Conservation (phyloP, 2,797 vertebrate species). For the Synaphobranchus kaupii region DNA sequence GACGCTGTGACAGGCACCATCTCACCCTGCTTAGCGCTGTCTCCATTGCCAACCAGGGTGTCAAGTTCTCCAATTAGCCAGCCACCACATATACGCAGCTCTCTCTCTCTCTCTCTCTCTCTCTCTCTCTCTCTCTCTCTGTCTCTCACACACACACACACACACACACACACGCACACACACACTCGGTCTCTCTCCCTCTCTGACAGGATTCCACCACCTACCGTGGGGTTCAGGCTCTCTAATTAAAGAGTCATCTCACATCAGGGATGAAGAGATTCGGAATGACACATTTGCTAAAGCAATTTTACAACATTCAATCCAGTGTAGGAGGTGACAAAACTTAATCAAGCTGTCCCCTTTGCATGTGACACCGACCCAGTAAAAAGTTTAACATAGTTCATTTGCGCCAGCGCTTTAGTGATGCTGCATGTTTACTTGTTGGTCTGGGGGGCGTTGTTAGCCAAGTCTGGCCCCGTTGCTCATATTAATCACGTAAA, state of each 20-base stretch:
- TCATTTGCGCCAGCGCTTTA: not conserved
- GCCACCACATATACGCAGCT: not conserved
- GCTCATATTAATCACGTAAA: not conserved
- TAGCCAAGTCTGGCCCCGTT: not conserved
- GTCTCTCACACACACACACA: not conserved
- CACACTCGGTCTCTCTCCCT: not conserved
- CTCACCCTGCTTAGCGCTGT: not conserved
- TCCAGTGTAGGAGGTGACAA: conserved; percentile 1
- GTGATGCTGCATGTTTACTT: not conserved
- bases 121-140: not conserved
- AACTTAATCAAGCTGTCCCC: conserved; percentile 18
- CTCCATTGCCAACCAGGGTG: not conserved
- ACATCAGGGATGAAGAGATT: conserved; percentile 3
- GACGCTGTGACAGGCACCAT: not conserved
- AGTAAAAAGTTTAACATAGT: not conserved
- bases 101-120: not conserved
- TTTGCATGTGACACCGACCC: not conserved
- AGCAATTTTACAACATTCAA: conserved; percentile 18
- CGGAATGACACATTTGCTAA: conserved; percentile 28
- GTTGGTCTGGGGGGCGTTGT: not conserved
- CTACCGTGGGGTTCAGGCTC: conserved; percentile 11
- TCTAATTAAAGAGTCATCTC: conserved; percentile 18
- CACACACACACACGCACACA: not conserved
- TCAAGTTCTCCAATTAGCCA: not conserved
- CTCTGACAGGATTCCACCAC: not conserved